phyloP scores from a whole-genome alignment of 1,140 invertebrate genomes.

The Drosophila mayri region DNA sequence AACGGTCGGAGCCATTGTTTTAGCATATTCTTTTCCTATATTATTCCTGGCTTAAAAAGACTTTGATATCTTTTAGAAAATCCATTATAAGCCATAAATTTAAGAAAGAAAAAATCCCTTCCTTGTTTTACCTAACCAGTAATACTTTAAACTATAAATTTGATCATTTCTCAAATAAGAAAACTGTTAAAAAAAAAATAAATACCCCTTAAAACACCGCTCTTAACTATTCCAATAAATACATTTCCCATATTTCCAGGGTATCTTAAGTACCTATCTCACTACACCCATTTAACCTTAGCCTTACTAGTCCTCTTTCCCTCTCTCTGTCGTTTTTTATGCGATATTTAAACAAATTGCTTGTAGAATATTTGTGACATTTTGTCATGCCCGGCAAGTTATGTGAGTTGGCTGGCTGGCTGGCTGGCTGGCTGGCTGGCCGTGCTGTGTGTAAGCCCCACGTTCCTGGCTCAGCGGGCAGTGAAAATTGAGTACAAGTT shows the following conservation, averaged over 20 bases:
- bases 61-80: too few species aligned
- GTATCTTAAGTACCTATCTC: conserved; percentile 4
- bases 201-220: too few species aligned
- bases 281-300: conserved; percentile 9
- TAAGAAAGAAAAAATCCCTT: too few species aligned
- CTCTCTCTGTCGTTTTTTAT: conserved; percentile 53
- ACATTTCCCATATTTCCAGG: background rate
- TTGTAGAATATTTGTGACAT: conserved; percentile 84
- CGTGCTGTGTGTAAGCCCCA: conserved; percentile 29
- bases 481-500: conserved; percentile 83
- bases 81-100: too few species aligned
- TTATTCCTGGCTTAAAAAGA: too few species aligned
- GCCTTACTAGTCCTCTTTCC: conserved; percentile 12
- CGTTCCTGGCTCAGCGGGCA: conserved; percentile 59
- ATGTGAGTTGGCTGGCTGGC: conserved; percentile 27
- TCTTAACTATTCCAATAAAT: too few species aligned
- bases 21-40: too few species aligned
- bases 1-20: too few species aligned
- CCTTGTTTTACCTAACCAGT: too few species aligned
- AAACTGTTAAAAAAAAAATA: background rate
- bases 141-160: background rate
- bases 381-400: conserved; percentile 73
- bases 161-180: background rate
- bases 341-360: conserved; percentile 84
- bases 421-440: background rate